Evolutionary conservation across 2,113 vertebrate genomes (phyloP), one percentile per base, ranked within the genome.

Genomic region (Lontra canadensis): DNA sequence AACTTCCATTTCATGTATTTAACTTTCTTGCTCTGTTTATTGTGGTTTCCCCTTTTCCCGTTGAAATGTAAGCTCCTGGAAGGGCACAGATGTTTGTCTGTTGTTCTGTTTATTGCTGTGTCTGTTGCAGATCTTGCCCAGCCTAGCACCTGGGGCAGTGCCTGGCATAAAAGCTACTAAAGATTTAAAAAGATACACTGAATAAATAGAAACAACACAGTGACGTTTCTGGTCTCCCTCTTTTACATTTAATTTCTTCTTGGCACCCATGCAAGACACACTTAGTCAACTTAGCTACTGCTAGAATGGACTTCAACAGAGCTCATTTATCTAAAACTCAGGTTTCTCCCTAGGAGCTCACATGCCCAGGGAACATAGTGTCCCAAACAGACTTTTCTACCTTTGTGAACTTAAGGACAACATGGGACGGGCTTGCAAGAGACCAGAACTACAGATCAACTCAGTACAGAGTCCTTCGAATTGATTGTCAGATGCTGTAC

Each of bases 161-260:
- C 29, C 7, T 44, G 21, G 25, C 12, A 49, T 90, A 74, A 81
- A 83, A 61, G 26, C 67, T 95, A 71, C 67, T 84, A 52, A 90
- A 76, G 8, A 96, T 15, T 78, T 81, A 92, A 83, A 83, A 18
- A 90, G n/a, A 39, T 86, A 86, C 18, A n/a, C 82, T 92, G 15
- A 92, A 39, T 91, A 92, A 83, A 93, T 90, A 55, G 63, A 52
- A 21, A 88, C 25, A 94, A 10, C 4, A 47, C 9, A 55, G 29
- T 73, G 21, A 20, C 91, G 47, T 76, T 90, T 84, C n/a, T 88
- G 21, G 7, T 80, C 4, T 95, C 49, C 65, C 44, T 6, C 65
- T 57, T 97, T 85, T 55, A 25, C 36, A 88, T 90, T 95, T 95
- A 95, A 44, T 82, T 85, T 94, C 57, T 91, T 96, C 6, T 89